These are phyloP conservation scores for Drosophila ustulata DNA, from an alignment of 2,888 invertebrate species.

Conservation along the genomic window DNA sequence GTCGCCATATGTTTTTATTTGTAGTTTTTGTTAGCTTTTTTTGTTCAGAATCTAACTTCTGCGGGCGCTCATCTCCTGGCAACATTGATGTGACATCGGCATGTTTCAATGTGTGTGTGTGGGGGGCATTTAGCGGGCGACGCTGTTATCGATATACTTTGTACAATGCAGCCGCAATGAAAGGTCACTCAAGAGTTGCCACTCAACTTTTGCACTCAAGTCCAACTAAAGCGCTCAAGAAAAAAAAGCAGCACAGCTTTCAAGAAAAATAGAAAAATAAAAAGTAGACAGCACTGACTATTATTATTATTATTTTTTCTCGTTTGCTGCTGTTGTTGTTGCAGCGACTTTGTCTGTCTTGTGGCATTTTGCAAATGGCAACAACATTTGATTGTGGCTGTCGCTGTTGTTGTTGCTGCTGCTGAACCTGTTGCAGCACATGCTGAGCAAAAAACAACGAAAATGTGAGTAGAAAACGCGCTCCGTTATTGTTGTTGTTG, in stretches of 20 bases:
- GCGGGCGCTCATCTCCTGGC: no score
- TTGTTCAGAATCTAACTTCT: no score
- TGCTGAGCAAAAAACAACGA: conserved; percentile 15
- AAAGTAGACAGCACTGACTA: conserved; percentile 19
- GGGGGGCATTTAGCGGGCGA: conserved; percentile 47
- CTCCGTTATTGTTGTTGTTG: neutral
- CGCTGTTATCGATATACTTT: conserved; percentile 36
- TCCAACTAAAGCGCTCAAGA: conserved; percentile 15
- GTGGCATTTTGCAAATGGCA: conserved; percentile 78
- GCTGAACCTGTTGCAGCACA: conserved; percentile 75
- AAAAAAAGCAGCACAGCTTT: conserved; percentile 31
- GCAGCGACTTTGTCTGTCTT: conserved; percentile 29
- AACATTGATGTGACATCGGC: neutral
- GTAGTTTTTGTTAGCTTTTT: no score
- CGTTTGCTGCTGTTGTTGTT: conserved; percentile 33
- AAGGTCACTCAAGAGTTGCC: conserved; percentile 46
- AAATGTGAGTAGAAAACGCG: conserved; percentile 41
- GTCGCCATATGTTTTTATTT: no score
- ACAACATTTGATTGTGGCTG: conserved; percentile 59
- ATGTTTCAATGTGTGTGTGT: neutral
- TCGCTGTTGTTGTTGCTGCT: conserved; percentile 28
- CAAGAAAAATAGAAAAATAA: conserved; percentile 15
- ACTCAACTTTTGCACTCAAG: conserved; percentile 47
- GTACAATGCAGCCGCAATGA: conserved; percentile 28
- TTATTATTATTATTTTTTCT: conserved; percentile 34